Evolutionary conservation across 1,140 invertebrate species (phyloP).

Genomic region (Calosoma granatense): DNA sequence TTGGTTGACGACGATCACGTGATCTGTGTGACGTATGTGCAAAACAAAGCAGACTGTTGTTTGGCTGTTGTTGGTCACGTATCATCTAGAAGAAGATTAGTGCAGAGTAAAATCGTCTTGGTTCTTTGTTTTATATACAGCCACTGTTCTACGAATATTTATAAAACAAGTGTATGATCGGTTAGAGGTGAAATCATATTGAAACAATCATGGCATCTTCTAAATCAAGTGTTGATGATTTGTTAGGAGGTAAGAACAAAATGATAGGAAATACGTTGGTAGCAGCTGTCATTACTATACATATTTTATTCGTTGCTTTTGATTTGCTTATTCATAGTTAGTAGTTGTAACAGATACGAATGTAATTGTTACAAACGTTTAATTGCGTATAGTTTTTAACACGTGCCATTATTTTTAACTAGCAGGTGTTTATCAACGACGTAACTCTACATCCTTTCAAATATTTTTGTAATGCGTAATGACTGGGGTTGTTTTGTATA

Average conservation of each 20-base stretch:
- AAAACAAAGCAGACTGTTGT: background rate
- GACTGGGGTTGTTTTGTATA: too few species aligned
- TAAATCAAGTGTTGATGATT: conserved; percentile 31
- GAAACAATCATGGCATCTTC: conserved; percentile 27
- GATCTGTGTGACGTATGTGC: background rate
- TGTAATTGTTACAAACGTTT: too few species aligned
- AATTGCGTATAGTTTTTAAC: too few species aligned
- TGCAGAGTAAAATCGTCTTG: background rate
- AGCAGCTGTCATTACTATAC: conserved; percentile 20
- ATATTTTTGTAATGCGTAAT: too few species aligned
- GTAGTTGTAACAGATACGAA: too few species aligned
- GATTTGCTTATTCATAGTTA: too few species aligned
- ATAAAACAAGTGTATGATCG: too few species aligned
- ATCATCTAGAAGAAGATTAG: too few species aligned
- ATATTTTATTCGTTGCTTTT: too few species aligned
- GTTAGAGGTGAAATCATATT: background rate
- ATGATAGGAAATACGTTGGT: background rate
- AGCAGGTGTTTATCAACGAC: too few species aligned
- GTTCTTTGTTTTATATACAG: background rate
- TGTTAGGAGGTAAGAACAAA: conserved; percentile 28
- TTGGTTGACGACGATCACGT: background rate
- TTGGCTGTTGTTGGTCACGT: background rate
- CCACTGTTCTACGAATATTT: background rate
- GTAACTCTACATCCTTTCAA: too few species aligned
- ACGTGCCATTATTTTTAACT: too few species aligned